Percentiles rank a stretch among this genome's conserved stretches.
Evolutionary conservation across 2,797 vertebrate genomes (phyloP).

Genomic region (Peromyscus melanophrys): DNA sequence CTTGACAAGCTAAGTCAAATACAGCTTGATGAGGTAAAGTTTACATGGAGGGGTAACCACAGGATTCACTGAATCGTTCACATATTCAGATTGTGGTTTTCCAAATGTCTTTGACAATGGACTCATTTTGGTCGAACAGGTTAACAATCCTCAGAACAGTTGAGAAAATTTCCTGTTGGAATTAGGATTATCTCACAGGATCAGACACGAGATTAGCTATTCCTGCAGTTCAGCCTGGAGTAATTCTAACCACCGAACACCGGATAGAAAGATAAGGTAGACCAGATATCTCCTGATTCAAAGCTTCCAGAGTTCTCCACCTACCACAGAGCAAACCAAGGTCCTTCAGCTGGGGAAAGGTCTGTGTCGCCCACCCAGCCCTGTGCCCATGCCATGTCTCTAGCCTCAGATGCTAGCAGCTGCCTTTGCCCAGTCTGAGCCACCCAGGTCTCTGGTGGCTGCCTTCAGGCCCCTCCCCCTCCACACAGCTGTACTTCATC

Average conservation of each 20-base stretch:
- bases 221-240: background rate
- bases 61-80: constrained; percentile 10
- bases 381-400: background rate
- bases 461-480: background rate
- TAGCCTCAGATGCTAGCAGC: background rate
- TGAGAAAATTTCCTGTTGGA: constrained; percentile 28
- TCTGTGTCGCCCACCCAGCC: background rate
- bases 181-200: background rate
- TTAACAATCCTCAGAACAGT: background rate
- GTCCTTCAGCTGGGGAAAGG: background rate
- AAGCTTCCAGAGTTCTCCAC: background rate
- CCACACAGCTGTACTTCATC: no score
- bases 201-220: background rate
- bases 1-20: constrained; percentile 38
- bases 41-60: constrained; percentile 11
- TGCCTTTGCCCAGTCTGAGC: background rate
- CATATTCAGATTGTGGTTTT: background rate
- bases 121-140: constrained; percentile 18
- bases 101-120: background rate
- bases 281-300: background rate
- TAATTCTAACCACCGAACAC: constrained; percentile 25
- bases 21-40: background rate
- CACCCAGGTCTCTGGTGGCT: background rate
- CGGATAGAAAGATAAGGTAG: constrained; percentile 13
- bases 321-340: background rate